Base-by-base conservation (phyloP, 2,888 invertebrate genomes). In the Microplitis deprimator region DNA sequence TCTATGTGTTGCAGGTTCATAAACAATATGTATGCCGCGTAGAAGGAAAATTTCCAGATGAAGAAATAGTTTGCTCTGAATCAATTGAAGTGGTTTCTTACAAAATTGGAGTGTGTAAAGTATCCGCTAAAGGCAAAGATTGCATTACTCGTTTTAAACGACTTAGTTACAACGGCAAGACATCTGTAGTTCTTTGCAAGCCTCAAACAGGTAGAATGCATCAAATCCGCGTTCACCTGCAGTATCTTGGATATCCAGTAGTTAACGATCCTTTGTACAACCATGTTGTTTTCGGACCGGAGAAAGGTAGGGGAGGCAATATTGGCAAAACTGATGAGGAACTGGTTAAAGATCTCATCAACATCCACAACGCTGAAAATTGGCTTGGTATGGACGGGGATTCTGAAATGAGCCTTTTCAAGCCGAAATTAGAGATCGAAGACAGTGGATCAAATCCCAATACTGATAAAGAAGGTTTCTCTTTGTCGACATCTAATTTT, bases 151-250 rank as follows among this genome's bases (percentile, higher is more conserved):
- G 94, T 81, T 99, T 99, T 92, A 94, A 96, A 89, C 94, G 96
- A 86, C 91, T 99, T 73, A 96, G 96, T 41, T 97, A 92, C 91
- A 97, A 98, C 90, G 94, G 95, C 2, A 95, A 94, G 87, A 96
- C 97, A 0, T 98, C 98, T 87, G 96, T 98, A 40, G 98, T 99
- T 7, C 92, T 96, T 59, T 98, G 98, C 91, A 94, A 95, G 87
- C 99, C 99, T 0, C 95, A 96, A 87, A 99, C 99, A 0, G 99
- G 99, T 1, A 92, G 99, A 80, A 99, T 99, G 95, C 99, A 99
- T 90, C 99, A 99, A 91, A 99, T 99, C 84, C 93, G 99, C 81
- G 98, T 99, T 41, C 99, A 99, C 91, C 93, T 99, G 80, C 99
- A 99, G 91, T 99, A 96, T 90, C 92, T 99, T 86, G 99, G 99